Percentiles rank a stretch among this genome's conserved stretches.
phyloP scores from a whole-genome alignment of 23 tunicate species.

The Styela plicata region DNA sequence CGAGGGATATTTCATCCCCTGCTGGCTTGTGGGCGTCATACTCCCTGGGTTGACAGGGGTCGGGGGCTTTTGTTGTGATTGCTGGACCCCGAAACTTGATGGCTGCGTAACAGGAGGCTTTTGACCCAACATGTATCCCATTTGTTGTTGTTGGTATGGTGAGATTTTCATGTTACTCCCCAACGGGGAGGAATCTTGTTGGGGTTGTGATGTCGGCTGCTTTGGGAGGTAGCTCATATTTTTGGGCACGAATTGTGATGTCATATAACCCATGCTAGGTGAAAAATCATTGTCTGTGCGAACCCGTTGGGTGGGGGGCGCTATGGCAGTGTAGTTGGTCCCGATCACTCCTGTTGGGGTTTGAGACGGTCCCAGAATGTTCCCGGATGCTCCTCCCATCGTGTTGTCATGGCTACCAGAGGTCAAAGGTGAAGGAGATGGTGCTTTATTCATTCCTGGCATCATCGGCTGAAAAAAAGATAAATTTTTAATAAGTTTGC shows the following conservation, averaged over 20 bases:
- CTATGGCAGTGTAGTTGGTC: slow-evolving; percentile 32
- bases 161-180: background rate
- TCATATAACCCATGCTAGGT: background rate
- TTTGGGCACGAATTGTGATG: background rate
- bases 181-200: background rate
- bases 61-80: slow-evolving; percentile 24
- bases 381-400: slow-evolving; percentile 28
- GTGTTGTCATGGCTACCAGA: slow-evolving; percentile 30
- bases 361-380: slow-evolving; percentile 33
- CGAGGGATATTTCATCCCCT: background rate
- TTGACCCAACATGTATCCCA: background rate
- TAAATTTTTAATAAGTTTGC: background rate
- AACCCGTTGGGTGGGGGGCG: slow-evolving; percentile 36
- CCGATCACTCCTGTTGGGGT: slow-evolving; percentile 33
- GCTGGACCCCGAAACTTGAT: background rate
- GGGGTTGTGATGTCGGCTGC: background rate
- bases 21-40: slow-evolving; percentile 10
- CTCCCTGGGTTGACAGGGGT: slow-evolving; percentile 31
- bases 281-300: slow-evolving; percentile 25
- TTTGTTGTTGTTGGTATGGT: slow-evolving; percentile 15
- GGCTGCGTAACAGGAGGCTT: background rate
- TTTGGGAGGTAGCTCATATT: background rate
- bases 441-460: slow-evolving; percentile 29
- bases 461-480: background rate
- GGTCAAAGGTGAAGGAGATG: slow-evolving; percentile 38